Conservation (phyloP, 2,113 vertebrate species). For the Syrrhaptes paradoxus region DNA sequence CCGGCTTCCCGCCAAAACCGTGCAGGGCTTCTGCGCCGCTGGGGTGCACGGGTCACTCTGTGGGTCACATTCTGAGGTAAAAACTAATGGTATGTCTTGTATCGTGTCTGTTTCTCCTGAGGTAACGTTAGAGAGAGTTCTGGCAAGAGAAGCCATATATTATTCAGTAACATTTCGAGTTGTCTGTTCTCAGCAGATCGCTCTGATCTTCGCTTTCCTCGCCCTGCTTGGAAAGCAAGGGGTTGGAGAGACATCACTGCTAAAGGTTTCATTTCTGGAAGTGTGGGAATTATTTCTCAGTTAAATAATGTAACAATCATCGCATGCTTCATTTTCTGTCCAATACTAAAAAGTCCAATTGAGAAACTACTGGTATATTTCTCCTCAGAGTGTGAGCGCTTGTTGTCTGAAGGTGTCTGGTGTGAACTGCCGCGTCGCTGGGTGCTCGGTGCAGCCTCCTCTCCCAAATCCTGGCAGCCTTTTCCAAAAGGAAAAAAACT, state of each 20-base stretch:
- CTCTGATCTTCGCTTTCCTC: background rate
- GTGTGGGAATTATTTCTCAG: background rate
- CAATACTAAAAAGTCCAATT: background rate
- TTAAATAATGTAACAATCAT: background rate
- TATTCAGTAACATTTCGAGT: background rate
- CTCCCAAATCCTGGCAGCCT: background rate
- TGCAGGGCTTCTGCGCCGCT: rapidly evolving
- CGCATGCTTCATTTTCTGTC: background rate
- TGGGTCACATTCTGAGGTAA: background rate
- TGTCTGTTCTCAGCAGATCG: rapidly evolving
- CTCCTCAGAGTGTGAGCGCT: background rate
- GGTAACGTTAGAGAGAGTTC: background rate
- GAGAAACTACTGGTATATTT: background rate
- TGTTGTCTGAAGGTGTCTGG: background rate
- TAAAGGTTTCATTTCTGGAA: background rate
- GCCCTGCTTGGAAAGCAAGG: background rate
- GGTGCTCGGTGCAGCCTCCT: background rate
- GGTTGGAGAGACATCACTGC: background rate
- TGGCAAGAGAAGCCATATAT: background rate
- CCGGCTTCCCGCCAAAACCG: background rate
- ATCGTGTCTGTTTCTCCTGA: background rate
- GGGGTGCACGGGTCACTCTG: rapidly evolving
- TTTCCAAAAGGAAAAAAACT: background rate
- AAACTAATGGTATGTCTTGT: rapidly evolving
- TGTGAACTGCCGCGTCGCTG: background rate